These are phyloP conservation scores for Dipodomys ordii DNA, from an alignment of 2,113 vertebrate species.

Conservation along the genomic window DNA sequence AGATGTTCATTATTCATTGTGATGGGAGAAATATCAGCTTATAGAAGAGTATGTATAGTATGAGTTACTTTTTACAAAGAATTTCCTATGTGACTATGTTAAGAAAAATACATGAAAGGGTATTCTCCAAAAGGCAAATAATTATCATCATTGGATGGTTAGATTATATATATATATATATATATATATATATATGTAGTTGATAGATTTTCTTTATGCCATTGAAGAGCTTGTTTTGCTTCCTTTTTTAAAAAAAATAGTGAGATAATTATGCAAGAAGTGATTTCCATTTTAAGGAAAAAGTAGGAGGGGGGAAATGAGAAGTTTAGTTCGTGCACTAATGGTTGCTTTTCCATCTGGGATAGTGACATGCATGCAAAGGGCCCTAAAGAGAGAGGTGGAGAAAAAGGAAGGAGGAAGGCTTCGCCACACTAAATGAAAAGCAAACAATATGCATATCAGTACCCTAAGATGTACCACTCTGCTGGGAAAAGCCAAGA, in stretches of 20 bases:
- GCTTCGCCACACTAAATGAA: constrained; percentile 86
- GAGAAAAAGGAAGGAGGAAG: constrained; percentile 79
- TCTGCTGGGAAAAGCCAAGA: constrained; percentile 90
- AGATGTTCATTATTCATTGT: not conserved
- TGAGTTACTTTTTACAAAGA: not conserved
- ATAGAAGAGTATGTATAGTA: not conserved
- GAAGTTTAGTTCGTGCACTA: not conserved
- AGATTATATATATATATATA: not conserved
- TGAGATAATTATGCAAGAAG: constrained; percentile 24
- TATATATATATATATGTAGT: not conserved
- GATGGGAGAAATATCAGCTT: not conserved
- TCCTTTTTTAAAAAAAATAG: not conserved
- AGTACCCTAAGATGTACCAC: constrained; percentile 87
- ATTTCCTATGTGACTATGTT: not conserved
- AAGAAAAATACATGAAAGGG: constrained; percentile 48
- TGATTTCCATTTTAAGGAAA: constrained; percentile 60
- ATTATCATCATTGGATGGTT: not conserved
- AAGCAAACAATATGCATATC: constrained; percentile 89
- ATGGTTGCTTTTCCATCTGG: constrained; percentile 77
- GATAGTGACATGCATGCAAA: constrained; percentile 82
- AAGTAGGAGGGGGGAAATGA: not conserved
- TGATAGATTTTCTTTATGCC: not conserved
- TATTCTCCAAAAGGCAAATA: constrained; percentile 24
- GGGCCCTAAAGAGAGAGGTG: constrained; percentile 78
- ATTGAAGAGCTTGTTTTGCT: constrained; percentile 25